Conservation (phyloP, 1,140 invertebrate genomes). For the Microplitis demolitor region DNA sequence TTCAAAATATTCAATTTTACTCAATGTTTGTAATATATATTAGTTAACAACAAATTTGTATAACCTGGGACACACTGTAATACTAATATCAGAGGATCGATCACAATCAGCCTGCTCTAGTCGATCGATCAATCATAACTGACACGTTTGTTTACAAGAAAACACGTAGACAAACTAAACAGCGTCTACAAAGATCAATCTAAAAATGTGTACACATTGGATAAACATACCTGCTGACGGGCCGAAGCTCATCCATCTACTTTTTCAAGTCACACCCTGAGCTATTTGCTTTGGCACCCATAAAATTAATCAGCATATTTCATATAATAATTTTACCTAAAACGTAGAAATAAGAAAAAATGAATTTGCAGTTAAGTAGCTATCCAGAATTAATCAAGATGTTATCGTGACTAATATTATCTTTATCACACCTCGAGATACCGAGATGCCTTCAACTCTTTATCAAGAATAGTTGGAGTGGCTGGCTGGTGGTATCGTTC, state of each 20-base stretch:
- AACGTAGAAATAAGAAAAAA: no score
- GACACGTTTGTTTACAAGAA: background rate
- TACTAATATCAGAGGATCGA: no score
- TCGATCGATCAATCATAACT: background rate
- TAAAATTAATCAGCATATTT: no score
- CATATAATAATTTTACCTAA: no score
- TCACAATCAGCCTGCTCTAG: no score
- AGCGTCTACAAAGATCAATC: background rate
- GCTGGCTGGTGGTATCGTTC: conserved; percentile 23
- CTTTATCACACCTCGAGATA: no score
- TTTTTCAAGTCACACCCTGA: background rate
- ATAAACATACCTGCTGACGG: conserved; percentile 9
- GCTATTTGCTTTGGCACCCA: background rate
- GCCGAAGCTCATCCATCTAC: conserved; percentile 14
- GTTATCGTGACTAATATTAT: no score
- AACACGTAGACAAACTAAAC: background rate
- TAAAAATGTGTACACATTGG: background rate
- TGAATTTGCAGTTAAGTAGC: no score
- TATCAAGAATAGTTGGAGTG: background rate
- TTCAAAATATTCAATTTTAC: background rate
- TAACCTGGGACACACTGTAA: no score
- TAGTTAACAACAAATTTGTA: no score
- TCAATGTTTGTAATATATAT: background rate
- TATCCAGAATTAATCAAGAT: no score
- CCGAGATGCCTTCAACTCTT: no score